Base-by-base conservation (phyloP, 1,140 invertebrate genomes). In the Arctopsyche grandis region DNA sequence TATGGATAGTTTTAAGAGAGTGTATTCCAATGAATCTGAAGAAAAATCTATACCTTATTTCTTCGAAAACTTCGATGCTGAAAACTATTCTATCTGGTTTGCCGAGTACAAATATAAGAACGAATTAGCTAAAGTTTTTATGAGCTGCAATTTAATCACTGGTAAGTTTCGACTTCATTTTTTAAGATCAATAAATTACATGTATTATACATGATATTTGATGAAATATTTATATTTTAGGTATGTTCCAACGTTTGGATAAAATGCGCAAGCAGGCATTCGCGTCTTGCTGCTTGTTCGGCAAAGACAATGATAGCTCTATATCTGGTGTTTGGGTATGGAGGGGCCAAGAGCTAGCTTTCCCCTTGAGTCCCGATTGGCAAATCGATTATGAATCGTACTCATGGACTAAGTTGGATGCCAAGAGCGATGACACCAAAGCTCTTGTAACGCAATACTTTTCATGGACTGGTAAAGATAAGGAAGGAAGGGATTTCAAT, bases 281-380 rank as follows among this genome's bases (percentile, higher is more conserved):
- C 89, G 96, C 94, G 22, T 98, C 97, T 52, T 92, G 96, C 79
- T 95, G 95, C 86, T 89, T 99, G 21, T 99, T 99, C 88, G 98
- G 98, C 58, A 91, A 92, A 82, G 96, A 99, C 86, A 94, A 97
- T 85, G 91, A 98, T 86, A 98, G 94, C 84, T 92, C 92, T 80
- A 99, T 99, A 85, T 97, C 96, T 75, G 98, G 97, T 77, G 90
- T 99, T 83, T 99, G 98, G 97, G 91, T 99, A 74, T 99, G 98
- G 98, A 93, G 94, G 86, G 98, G 98, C 75, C 96, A 97, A 66
- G 93, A 98, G 22, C 91, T 99, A 66, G 98, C 94, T 82, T 99
- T 99, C 89, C 86, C 91, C 79, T 89, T 98, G 46, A 92, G 91
- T 83, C 92, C 94, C 69, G 97, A 99, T 87, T 98, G 97, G 96